Evolutionary conservation across 1,140 invertebrate genomes (phyloP).

Genomic region (Euglossa dilemma): DNA sequence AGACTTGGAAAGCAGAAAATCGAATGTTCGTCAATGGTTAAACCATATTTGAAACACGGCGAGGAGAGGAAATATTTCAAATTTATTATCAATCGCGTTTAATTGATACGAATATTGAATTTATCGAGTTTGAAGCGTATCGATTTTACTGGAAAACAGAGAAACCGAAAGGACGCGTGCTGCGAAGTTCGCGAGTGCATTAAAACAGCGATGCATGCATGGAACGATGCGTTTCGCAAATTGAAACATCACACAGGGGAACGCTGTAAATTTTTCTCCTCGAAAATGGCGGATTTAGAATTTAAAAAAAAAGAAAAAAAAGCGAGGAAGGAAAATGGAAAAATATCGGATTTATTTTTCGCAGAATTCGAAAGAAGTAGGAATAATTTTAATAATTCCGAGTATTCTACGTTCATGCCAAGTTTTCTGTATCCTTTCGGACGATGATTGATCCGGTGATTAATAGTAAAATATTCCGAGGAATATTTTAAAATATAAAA

Average conservation of each 20-base stretch:
- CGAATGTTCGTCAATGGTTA: background rate
- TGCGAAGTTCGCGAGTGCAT: background rate
- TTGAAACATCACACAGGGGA: background rate
- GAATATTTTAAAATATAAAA: too few species aligned
- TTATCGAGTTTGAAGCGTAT: conserved; percentile 13
- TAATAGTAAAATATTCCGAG: too few species aligned
- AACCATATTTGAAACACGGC: too few species aligned
- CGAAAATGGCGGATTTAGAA: background rate
- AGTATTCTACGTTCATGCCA: too few species aligned
- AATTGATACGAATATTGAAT: conserved; percentile 17
- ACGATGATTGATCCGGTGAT: too few species aligned
- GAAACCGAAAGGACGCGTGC: background rate
- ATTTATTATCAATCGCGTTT: conserved; percentile 11
- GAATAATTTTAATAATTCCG: too few species aligned
- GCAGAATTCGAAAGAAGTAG: too few species aligned
- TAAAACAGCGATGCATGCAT: background rate
- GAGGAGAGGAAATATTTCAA: conserved; percentile 4
- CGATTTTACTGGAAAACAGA: background rate
- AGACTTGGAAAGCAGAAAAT: background rate
- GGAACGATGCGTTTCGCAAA: background rate
- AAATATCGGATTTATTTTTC: too few species aligned
- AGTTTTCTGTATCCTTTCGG: too few species aligned
- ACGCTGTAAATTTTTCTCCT: too few species aligned
- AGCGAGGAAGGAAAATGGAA: too few species aligned
- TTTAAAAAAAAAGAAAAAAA: background rate